These are phyloP conservation scores for Plagodis dolabraria DNA, from an alignment of 2,888 invertebrate genomes.

Conservation along the genomic window DNA sequence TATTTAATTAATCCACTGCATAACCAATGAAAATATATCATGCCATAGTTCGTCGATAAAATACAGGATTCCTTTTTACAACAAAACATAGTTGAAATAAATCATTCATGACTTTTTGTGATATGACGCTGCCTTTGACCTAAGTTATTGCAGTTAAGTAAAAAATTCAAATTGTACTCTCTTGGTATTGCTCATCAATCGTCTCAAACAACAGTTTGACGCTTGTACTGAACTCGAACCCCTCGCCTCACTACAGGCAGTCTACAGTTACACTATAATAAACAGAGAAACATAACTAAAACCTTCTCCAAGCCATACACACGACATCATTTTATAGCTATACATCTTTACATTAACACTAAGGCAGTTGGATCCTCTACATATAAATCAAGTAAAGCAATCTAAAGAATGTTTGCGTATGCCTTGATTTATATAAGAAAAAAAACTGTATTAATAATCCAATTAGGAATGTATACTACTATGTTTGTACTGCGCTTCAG, in stretches of 20 bases:
- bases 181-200: conserved; percentile 66
- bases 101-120: conserved; percentile 55
- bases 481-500: too few relatives aligned
- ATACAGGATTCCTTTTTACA: conserved; percentile 46
- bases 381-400: too few relatives aligned
- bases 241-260: neutral
- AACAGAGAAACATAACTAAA: too few relatives aligned
- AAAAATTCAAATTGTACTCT: conserved; percentile 63
- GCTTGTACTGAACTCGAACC: conserved; percentile 46
- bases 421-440: too few relatives aligned
- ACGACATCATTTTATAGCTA: too few relatives aligned
- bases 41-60: conserved; percentile 44
- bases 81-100: conserved; percentile 57
- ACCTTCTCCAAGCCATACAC: too few relatives aligned
- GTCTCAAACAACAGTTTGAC: conserved; percentile 54
- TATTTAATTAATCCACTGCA: conserved; percentile 66
- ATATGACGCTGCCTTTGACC: conserved; percentile 58
- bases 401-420: too few relatives aligned
- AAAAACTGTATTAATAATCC: too few relatives aligned
- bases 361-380: too few relatives aligned
- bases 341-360: too few relatives aligned
- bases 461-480: too few relatives aligned
- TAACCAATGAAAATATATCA: conserved; percentile 51
- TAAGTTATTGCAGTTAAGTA: conserved; percentile 57
- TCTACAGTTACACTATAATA: too few relatives aligned